Percentiles rank a stretch among this genome's conserved stretches.
Evolutionary conservation across 2,797 vertebrate genomes (phyloP).

Genomic region (Malacoraja senta): DNA sequence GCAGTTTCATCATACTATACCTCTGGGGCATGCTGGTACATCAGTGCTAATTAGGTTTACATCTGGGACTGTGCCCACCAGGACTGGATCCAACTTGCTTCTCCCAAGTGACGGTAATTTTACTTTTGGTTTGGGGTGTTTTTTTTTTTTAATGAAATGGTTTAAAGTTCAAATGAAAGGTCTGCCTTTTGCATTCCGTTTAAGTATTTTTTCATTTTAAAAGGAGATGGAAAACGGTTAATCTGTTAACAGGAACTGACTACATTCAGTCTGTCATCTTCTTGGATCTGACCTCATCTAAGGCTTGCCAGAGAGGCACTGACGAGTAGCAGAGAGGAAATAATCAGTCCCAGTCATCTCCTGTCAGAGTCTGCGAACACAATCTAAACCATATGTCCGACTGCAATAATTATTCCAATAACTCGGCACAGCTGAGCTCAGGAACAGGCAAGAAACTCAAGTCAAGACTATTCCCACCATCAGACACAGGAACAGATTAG

Average conservation of each 20-base stretch:
- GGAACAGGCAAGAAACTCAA: neutral
- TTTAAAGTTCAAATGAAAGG: slow-evolving; percentile 25
- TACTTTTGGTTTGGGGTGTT: neutral
- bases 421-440: neutral
- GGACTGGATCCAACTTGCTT: neutral
- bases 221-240: slow-evolving; percentile 19
- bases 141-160: neutral
- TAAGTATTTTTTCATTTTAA: neutral
- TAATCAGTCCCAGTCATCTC: slow-evolving; percentile 17
- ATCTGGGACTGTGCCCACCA: neutral
- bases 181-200: neutral
- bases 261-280: slow-evolving; percentile 33
- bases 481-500: neutral
- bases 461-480: neutral
- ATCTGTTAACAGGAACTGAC: slow-evolving; percentile 27
- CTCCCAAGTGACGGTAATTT: neutral
- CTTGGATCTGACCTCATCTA: slow-evolving; percentile 1
- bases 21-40: neutral
- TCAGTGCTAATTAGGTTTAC: neutral
- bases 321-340: slow-evolving; percentile 27
- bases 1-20: too few relatives aligned
- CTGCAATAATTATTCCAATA: neutral
- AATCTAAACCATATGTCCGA: slow-evolving; percentile 31
- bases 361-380: neutral
- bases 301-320: neutral